Evolutionary conservation across 2,888 invertebrate species (phyloP).

Genomic region (Sarcophaga subvicina): DNA sequence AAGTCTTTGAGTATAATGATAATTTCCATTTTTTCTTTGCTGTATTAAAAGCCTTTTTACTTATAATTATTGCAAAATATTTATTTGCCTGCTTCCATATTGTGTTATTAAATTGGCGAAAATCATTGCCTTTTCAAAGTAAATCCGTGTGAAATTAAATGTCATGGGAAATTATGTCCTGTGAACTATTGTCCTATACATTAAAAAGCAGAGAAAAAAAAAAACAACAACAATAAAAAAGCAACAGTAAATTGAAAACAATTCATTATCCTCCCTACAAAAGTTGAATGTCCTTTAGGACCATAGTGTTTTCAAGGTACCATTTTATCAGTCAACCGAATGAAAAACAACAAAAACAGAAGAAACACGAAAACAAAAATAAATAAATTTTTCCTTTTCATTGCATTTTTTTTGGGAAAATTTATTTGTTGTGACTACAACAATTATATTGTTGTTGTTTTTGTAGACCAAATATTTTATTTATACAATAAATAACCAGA

Average conservation of each 20-base stretch:
- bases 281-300: constrained; percentile 49
- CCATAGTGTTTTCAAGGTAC: not conserved
- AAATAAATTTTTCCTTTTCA: not conserved
- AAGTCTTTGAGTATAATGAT: no score
- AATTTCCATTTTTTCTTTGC: no score
- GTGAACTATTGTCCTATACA: not conserved
- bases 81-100: not conserved
- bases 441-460: not conserved
- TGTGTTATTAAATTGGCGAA: not conserved
- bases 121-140: not conserved
- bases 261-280: constrained; percentile 12
- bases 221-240: constrained; percentile 16
- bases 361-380: constrained; percentile 18
- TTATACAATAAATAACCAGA: constrained; percentile 39
- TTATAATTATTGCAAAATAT: no score
- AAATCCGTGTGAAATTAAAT: constrained; percentile 31
- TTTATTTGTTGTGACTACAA: no score
- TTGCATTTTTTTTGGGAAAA: not conserved
- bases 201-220: not conserved
- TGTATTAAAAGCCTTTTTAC: no score
- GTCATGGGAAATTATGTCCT: constrained; percentile 12
- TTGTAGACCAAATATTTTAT: not conserved
- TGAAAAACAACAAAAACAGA: not conserved
- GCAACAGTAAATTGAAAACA: constrained; percentile 1
- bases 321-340: constrained; percentile 1